phyloP scores from a whole-genome alignment of 2,888 invertebrate species.

The Galerucella pusilla region DNA sequence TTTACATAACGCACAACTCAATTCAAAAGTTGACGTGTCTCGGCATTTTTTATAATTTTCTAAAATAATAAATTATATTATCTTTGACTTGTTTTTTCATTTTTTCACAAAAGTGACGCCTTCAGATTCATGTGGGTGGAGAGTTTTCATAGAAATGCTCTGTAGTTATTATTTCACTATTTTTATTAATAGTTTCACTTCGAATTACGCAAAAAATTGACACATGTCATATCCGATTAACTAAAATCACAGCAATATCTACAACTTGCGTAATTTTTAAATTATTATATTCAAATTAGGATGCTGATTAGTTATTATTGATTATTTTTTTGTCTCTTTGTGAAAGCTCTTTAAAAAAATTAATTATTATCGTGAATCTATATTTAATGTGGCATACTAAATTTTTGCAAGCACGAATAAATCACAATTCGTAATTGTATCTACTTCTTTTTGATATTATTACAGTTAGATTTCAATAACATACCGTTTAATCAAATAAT shows the following conservation, averaged over 20 bases:
- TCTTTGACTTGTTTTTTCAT: no score
- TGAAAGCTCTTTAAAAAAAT: conserved; percentile 15
- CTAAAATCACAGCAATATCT: background rate
- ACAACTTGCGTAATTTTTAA: background rate
- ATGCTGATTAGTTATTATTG: background rate
- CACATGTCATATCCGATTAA: background rate
- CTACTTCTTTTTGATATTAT: conserved; percentile 2
- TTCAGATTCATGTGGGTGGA: no score
- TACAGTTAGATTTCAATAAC: background rate
- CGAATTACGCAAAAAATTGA: no score
- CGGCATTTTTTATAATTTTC: no score
- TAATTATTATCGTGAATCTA: conserved; percentile 8
- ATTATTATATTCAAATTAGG: background rate
- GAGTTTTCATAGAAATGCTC: no score
- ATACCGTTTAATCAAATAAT: background rate
- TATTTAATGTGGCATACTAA: conserved; percentile 1
- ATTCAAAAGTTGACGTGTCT: no score
- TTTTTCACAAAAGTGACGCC: no score
- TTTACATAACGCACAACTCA: no score
- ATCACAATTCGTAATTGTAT: background rate
- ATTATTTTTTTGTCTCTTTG: background rate
- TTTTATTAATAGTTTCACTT: no score
- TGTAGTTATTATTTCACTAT: no score
- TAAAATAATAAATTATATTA: no score
- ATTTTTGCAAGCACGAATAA: conserved; percentile 11